phyloP scores from a whole-genome alignment of 2,113 vertebrate species.

The Ardeotis arabs region DNA sequence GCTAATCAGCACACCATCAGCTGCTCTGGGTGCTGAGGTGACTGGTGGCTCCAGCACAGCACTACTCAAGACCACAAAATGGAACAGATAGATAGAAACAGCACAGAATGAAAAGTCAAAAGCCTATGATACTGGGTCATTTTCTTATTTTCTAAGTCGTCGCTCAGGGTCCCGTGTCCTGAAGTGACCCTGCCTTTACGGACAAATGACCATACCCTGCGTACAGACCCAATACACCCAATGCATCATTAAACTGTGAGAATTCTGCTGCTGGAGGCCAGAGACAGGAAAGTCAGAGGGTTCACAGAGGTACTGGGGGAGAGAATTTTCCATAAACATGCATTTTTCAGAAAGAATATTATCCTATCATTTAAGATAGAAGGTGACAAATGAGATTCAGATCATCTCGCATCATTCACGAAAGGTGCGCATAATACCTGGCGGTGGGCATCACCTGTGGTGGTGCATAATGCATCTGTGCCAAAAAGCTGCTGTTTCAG shows the following conservation, averaged over 20 bases:
- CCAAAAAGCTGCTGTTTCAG: not conserved
- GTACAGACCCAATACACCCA: not conserved
- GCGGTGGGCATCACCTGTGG: no score
- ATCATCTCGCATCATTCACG: not conserved
- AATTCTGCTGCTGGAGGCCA: not conserved
- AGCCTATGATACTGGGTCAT: not conserved
- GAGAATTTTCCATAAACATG: not conserved
- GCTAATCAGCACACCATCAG: not conserved
- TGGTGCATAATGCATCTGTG: not conserved
- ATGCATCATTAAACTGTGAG: not conserved
- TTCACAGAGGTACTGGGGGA: fast-evolving
- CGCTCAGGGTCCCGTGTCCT: not conserved
- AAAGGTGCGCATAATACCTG: not conserved
- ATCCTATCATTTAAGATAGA: not conserved
- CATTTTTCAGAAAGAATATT: not conserved
- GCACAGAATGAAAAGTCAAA: not conserved
- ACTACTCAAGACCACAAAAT: not conserved
- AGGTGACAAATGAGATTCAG: not conserved
- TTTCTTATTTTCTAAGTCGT: not conserved
- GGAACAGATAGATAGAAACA: not conserved
- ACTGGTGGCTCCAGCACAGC: not conserved
- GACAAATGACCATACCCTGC: not conserved
- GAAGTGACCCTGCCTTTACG: not conserved
- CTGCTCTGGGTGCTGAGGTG: not conserved
- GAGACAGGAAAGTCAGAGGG: not conserved